Conservation (phyloP, 2,888 invertebrate species). For the Pachymerium ferrugineum region DNA sequence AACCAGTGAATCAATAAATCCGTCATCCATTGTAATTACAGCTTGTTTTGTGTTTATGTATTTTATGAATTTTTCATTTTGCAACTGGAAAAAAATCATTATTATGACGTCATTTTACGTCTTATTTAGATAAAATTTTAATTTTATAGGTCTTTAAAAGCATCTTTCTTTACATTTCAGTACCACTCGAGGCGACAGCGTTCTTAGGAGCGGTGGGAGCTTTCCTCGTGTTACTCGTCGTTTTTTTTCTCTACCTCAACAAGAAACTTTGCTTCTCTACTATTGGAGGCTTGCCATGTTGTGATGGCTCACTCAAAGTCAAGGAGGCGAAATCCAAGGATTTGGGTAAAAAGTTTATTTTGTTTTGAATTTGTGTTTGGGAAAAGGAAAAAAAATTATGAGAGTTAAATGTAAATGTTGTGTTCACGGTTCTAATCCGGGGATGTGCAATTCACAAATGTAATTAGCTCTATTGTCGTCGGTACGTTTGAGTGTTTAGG, state of each 20-base stretch:
- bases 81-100: neutral
- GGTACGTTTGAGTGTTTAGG: too few relatives aligned
- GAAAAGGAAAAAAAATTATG: too few relatives aligned
- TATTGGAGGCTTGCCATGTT: constrained; percentile 58
- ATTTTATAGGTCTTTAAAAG: neutral
- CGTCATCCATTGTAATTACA: too few relatives aligned
- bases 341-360: constrained; percentile 36
- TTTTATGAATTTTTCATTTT: too few relatives aligned
- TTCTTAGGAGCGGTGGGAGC: constrained; percentile 81
- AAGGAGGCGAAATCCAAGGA: constrained; percentile 39
- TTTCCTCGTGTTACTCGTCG: constrained; percentile 72
- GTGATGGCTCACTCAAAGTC: constrained; percentile 54
- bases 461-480: too few relatives aligned
- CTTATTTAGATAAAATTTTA: neutral
- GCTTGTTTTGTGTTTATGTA: too few relatives aligned
- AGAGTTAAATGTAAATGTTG: too few relatives aligned
- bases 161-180: constrained; percentile 46
- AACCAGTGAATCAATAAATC: too few relatives aligned
- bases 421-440: too few relatives aligned
- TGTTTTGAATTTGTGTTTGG: too few relatives aligned
- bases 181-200: constrained; percentile 75
- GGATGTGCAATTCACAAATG: too few relatives aligned
- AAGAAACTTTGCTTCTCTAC: constrained; percentile 66
- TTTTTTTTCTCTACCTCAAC: constrained; percentile 80
- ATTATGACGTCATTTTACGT: neutral